Percentiles rank a stretch among this genome's conserved stretches.
Conservation (phyloP, 2,113 vertebrate genomes). For the Dasyurus viverrinus region DNA sequence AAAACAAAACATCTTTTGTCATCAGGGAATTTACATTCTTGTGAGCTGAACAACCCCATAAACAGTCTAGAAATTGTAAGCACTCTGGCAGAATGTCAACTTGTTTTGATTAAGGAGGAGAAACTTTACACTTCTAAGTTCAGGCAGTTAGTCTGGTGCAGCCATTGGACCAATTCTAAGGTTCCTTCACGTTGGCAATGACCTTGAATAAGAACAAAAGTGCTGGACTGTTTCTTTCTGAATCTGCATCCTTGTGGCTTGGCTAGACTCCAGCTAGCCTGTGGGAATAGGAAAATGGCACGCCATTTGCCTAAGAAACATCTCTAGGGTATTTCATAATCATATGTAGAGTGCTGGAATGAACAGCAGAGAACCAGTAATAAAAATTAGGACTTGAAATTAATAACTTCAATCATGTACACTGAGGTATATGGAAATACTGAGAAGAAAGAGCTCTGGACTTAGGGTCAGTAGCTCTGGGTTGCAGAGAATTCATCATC, state of each 20-base stretch:
- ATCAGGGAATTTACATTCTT: background rate
- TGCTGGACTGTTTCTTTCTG: background rate
- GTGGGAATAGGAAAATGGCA: slow-evolving; percentile 1
- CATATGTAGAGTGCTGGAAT: background rate
- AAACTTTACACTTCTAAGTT: background rate
- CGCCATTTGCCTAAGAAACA: background rate
- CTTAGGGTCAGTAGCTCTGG: background rate
- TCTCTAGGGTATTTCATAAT: background rate
- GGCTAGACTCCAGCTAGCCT: background rate
- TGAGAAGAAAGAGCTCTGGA: background rate
- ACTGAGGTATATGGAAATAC: background rate
- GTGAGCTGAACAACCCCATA: background rate
- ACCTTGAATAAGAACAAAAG: background rate
- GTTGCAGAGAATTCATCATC: background rate
- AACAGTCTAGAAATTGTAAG: background rate
- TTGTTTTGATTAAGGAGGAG: background rate
- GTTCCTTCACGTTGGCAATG: background rate
- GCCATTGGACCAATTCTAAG: background rate
- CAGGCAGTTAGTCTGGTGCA: background rate
- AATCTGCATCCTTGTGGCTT: background rate
- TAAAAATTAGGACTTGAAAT: background rate
- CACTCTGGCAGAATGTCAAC: background rate
- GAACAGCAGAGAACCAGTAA: background rate
- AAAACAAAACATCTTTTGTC: background rate
- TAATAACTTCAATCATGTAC: background rate